These are phyloP conservation scores for Vanessa cardui DNA, from an alignment of 2,888 invertebrate species.

Conservation along the genomic window DNA sequence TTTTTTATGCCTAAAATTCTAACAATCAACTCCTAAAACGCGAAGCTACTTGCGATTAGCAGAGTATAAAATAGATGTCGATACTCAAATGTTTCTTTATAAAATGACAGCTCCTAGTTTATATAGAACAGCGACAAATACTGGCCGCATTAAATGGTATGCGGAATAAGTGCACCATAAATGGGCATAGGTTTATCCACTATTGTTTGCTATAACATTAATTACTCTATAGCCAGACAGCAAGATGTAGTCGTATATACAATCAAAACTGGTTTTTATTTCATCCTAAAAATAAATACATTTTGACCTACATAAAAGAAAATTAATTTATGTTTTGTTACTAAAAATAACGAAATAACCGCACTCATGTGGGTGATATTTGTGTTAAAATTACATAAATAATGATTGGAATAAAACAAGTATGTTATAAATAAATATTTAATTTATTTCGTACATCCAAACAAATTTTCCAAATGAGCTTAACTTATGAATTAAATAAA, in stretches of 20 bases:
- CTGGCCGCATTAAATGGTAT: slow-evolving; percentile 53
- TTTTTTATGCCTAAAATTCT: too few relatives aligned
- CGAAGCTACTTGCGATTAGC: too few relatives aligned
- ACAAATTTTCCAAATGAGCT: slow-evolving; percentile 22
- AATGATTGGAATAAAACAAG: not conserved
- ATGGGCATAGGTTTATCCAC: slow-evolving; percentile 52
- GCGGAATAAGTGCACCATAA: slow-evolving; percentile 63
- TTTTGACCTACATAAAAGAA: too few relatives aligned
- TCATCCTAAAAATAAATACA: not conserved
- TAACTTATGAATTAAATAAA: slow-evolving; percentile 55
- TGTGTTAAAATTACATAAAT: too few relatives aligned
- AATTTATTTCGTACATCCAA: slow-evolving; percentile 28
- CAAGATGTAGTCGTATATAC: slow-evolving; percentile 4
- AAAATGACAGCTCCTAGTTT: slow-evolving; percentile 54
- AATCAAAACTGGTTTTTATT: not conserved
- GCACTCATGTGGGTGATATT: too few relatives aligned
- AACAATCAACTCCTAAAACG: too few relatives aligned
- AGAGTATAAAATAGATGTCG: too few relatives aligned
- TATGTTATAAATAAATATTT: slow-evolving; percentile 23
- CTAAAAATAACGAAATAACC: too few relatives aligned
- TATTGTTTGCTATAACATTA: slow-evolving; percentile 40
- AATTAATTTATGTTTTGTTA: too few relatives aligned
- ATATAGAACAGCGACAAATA: slow-evolving; percentile 64
- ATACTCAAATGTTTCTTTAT: too few relatives aligned
- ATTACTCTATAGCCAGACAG: slow-evolving; percentile 27